Evolutionary conservation across 53 echinoderm and acorn worm genomes (phyloP).

Genomic region (Echinometra lucunter): DNA sequence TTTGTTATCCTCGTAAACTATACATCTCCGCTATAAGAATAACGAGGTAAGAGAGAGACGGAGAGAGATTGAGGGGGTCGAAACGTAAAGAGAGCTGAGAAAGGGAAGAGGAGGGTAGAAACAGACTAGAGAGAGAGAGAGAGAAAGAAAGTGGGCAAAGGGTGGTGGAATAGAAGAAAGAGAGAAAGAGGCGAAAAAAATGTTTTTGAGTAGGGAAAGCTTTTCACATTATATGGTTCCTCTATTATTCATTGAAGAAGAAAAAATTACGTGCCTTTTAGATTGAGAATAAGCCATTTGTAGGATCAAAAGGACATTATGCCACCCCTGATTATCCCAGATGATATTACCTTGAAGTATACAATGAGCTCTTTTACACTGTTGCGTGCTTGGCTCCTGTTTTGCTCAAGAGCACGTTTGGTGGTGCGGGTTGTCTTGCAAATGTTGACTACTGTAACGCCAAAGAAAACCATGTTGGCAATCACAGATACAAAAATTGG

Average conservation of each 20-base stretch:
- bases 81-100: too few species aligned
- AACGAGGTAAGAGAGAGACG: too few species aligned
- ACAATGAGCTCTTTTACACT: background rate
- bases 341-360: conserved; percentile 32
- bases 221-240: too few species aligned
- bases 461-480: conserved; percentile 10
- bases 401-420: background rate
- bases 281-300: background rate
- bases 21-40: too few species aligned
- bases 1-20: too few species aligned
- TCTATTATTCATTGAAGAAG: background rate
- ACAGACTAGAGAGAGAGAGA: background rate
- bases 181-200: too few species aligned
- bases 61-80: too few species aligned
- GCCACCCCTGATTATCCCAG: background rate
- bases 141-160: too few species aligned
- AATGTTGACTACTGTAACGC: conserved; percentile 12
- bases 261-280: background rate
- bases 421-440: conserved; percentile 3
- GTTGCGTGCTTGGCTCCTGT: background rate
- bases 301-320: background rate
- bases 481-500: conserved; percentile 4
- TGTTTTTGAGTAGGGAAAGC: too few species aligned
- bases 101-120: background rate
- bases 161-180: too few species aligned